Evolutionary conservation across 2,797 vertebrate genomes (phyloP).

Genomic region (Gobio occitaniae): DNA sequence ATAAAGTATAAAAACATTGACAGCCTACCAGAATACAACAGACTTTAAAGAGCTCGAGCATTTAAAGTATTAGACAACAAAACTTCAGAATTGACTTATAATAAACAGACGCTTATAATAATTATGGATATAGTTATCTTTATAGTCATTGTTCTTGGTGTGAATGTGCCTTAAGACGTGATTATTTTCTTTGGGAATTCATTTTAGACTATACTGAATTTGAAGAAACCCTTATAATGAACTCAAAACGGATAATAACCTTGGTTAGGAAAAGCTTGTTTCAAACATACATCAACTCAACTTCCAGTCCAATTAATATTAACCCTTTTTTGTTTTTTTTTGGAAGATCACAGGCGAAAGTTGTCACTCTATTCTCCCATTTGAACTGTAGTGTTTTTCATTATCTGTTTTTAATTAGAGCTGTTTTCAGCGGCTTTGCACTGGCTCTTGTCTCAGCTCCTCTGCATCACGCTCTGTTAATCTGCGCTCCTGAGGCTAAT

Average conservation of each 20-base stretch:
- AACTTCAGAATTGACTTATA: background rate
- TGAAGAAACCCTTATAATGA: background rate
- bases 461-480: conserved; percentile 61
- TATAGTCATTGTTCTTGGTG: background rate
- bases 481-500: conserved; percentile 72
- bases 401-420: conserved; percentile 64
- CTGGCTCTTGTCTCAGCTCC: conserved; percentile 48
- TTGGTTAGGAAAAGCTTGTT: background rate
- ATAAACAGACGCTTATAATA: background rate
- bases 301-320: conserved; percentile 25
- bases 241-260: background rate
- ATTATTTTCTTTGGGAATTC: background rate
- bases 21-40: background rate
- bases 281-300: background rate
- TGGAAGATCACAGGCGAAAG: conserved; percentile 39
- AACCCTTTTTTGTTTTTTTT: conserved; percentile 16
- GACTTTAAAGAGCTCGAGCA: background rate
- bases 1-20: background rate
- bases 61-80: background rate
- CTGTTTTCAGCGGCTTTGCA: conserved; percentile 50
- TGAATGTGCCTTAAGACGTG: background rate
- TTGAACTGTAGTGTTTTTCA: conserved; percentile 51
- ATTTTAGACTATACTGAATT: background rate
- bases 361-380: conserved; percentile 35
- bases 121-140: background rate